A percentile compares a stretch with the other conserved stretches of the same genome.
Conservation (phyloP, 2,113 vertebrate species). For the Polyodon spathula region DNA sequence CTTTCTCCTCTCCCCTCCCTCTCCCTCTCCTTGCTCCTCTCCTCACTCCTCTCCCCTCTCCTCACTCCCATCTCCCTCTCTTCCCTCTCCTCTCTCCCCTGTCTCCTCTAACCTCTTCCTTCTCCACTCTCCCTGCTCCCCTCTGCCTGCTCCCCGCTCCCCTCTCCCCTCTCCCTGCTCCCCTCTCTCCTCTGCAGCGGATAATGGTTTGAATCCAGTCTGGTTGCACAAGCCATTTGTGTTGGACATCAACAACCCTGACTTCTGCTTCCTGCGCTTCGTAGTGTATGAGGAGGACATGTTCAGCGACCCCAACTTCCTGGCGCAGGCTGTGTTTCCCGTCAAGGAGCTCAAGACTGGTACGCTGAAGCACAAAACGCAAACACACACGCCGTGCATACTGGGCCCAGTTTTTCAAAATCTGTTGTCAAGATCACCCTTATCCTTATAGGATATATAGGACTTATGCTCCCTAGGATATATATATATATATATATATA, state of each 20-base stretch:
- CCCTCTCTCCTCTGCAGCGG: conserved; percentile 39
- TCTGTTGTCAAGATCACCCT: background rate
- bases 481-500: no score
- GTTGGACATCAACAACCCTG: conserved; percentile 71
- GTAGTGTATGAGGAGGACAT: conserved; percentile 78
- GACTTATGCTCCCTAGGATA: no score
- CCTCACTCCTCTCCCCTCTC: no score
- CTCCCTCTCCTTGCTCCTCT: background rate
- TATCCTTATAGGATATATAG: no score
- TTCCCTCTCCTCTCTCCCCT: background rate
- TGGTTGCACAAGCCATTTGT: conserved; percentile 75
- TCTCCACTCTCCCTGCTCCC: background rate
- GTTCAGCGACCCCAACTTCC: conserved; percentile 81
- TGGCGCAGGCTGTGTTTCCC: conserved; percentile 71
- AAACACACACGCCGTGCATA: no score
- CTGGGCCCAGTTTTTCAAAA: background rate
- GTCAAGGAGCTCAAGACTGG: conserved; percentile 70
- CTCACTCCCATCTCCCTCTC: no score
- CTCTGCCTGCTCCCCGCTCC: background rate
- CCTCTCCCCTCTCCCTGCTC: rapidly evolving
- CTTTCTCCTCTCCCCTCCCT: background rate
- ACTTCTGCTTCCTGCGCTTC: conserved; percentile 71
- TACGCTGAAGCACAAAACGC: conserved; percentile 21
- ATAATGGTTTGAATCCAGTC: conserved; percentile 72
- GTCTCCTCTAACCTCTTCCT: background rate